Conservation (phyloP, 2,888 invertebrate species). For the Nymphalis urticae region DNA sequence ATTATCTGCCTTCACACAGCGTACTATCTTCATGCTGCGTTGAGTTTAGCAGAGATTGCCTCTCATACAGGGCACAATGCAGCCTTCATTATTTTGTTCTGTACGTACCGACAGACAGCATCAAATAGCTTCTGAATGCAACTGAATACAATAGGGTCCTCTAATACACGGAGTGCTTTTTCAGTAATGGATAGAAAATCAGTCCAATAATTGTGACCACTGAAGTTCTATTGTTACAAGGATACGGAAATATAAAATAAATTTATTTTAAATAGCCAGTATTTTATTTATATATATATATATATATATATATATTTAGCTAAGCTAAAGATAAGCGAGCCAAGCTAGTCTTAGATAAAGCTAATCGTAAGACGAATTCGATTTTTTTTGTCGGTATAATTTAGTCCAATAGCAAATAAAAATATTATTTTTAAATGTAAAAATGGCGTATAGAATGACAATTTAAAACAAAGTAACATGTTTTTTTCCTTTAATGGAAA, state of each 20-base stretch:
- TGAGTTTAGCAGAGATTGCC: constrained; percentile 43
- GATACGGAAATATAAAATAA: neutral
- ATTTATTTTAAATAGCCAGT: neutral
- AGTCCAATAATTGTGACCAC: constrained; percentile 32
- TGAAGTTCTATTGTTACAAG: constrained; percentile 20
- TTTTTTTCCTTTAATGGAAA: too few species aligned
- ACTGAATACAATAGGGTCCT: constrained; percentile 40
- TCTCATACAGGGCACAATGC: constrained; percentile 54
- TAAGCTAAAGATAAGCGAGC: too few species aligned
- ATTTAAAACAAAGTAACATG: too few species aligned
- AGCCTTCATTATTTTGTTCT: constrained; percentile 55
- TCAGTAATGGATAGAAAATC: constrained; percentile 38
- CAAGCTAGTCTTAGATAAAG: too few species aligned
- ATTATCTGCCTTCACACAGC: constrained; percentile 3
- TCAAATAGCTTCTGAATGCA: constrained; percentile 40
- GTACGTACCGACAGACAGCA: constrained; percentile 39
- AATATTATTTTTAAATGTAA: too few species aligned
- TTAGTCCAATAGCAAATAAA: too few species aligned
- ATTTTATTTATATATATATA: neutral
- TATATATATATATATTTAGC: too few species aligned
- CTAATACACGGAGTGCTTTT: constrained; percentile 53
- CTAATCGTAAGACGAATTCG: too few species aligned
- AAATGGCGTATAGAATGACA: too few species aligned
- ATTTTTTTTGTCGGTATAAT: too few species aligned
- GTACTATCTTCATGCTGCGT: constrained; percentile 29